Evolutionary conservation across 2,113 vertebrate genomes (phyloP), one percentile per base, ranked within the genome.

Genomic region (Anguilla rostrata): DNA sequence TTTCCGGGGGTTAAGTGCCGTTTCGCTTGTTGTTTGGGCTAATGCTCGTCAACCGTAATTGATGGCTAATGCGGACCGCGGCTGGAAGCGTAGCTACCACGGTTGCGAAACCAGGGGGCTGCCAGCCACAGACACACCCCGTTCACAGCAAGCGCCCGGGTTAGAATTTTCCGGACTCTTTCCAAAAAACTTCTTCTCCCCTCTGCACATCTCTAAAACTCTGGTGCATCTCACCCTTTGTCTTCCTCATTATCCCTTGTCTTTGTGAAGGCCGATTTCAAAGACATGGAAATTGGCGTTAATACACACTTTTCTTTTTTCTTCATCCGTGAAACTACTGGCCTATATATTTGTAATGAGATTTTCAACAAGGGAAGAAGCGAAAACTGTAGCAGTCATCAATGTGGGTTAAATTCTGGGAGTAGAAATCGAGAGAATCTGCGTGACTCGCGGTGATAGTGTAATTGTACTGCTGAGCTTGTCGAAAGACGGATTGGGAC

Each of bases 1-100:
- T 94, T 89, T 91, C 90, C 86, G 86, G 85, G 87, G 90, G 90
- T 92, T 75, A 91, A 91, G 90, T 92, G 89, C 90, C 89, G 88
- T 89, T 81, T 89, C 88, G 91, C 87, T 90, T 91, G 86, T 90
- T 90, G 88, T 93, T 92, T 89, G 88, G 89, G 89, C 89, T 90
- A 91, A 93, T 93, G 89, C 90, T 90, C 86, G 63, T 92, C 88
- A 90, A 82, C 26, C 63, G 88, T 87, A 91, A 91, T 89, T 92
- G 91, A 92, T 89, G 90, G 87, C 89, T 90, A 75, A 49, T 85
- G 53, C 87, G 86, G 91, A 91, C 90, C 88, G 82, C 82, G 84
- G 66, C 87, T 82, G 85, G 78, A 78, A 78, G 85, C 87, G 84
- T 29, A 39, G 16, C 46, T 41, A 40, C 41, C 39, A 20, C 16